These are phyloP conservation scores for Phortica okadai DNA, from an alignment of 2,888 invertebrate species.

Conservation along the genomic window DNA sequence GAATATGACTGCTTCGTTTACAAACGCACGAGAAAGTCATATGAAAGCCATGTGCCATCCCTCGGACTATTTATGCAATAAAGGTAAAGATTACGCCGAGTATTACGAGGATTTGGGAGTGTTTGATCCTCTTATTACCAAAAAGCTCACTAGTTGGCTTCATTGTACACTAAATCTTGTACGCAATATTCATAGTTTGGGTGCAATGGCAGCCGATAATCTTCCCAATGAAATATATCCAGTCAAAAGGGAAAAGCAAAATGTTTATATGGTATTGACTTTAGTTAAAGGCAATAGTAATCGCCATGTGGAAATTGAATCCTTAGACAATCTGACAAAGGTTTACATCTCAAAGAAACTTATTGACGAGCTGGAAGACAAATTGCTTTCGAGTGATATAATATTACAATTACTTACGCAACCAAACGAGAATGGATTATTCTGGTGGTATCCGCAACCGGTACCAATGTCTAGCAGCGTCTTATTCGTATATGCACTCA, in stretches of 20 bases:
- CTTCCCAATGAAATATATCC: constrained; percentile 8
- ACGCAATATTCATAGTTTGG: constrained; percentile 37
- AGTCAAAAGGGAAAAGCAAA: not conserved
- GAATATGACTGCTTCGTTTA: constrained; percentile 10
- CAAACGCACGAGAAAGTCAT: not conserved
- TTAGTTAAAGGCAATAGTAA: not conserved
- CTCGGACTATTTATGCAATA: constrained; percentile 16
- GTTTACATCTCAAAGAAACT: constrained; percentile 16
- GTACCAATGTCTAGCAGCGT: constrained; percentile 38
- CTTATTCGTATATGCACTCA: constrained; percentile 35
- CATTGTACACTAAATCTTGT: constrained; percentile 34
- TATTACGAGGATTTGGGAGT: not conserved
- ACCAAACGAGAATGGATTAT: constrained; percentile 31
- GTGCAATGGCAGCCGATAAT: constrained; percentile 34
- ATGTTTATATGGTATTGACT: constrained; percentile 24
- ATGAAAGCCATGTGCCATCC: constrained; percentile 40
- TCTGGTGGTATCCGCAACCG: constrained; percentile 47
- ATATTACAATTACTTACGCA: constrained; percentile 46
- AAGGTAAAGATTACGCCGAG: not conserved
- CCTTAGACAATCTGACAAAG: constrained; percentile 14
- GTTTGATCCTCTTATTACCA: constrained; percentile 29
- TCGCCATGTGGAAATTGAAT: constrained; percentile 23
- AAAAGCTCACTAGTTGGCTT: constrained; percentile 41
- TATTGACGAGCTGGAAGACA: constrained; percentile 1
- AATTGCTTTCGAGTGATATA: not conserved